Evolutionary conservation across 1,140 invertebrate genomes (phyloP), one percentile per base, ranked within the genome.

Genomic region (Diprion similis): DNA sequence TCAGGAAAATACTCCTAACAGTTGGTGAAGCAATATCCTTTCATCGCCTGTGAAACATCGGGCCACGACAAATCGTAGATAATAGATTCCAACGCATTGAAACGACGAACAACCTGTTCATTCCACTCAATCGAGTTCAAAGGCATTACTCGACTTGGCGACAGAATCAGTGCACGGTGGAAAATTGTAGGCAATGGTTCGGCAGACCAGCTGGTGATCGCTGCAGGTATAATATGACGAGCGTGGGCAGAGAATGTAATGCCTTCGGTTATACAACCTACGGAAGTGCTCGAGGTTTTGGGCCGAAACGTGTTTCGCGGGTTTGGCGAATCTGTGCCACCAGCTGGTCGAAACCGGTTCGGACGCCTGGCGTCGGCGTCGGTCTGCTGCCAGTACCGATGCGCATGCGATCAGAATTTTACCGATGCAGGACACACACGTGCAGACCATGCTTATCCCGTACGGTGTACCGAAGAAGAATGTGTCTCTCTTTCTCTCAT

Each of bases 291-390:
- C n/a, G 51, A 59, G 51, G 51, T 13, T 37, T 17, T 17, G 51
- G 51, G 51, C 51, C 51, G 51, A 59, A 59, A 59, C 51, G 51
- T 59, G 51, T 59, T 59, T 59, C 8, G 51, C 51, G 51, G 51
- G 51, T 59, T 59, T 59, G n/a, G 51, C 51, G n/a, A 59, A 59
- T 59, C 51, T 59, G 51, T 59, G 51, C 51, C 51, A 59, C 51
- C 51, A 59, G 51, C 51, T 59, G 51, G 51, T 59, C 11, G n/a
- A 9, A 59, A 59, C 51, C 51, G 51, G 51, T 59, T 59, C 51
- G 51, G n/a, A 59, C 11, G 9, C 24, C 24, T 6, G 24, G 24
- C 24, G 24, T 37, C 24, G 6, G 24, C 6, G 24, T 37, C 2
- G n/a, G n/a, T n/a, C 24, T 37, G 24, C 24, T 6, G 2, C 2